These are phyloP conservation scores for Machimus atricapillus DNA, from an alignment of 2,888 invertebrate species.

Conservation along the genomic window DNA sequence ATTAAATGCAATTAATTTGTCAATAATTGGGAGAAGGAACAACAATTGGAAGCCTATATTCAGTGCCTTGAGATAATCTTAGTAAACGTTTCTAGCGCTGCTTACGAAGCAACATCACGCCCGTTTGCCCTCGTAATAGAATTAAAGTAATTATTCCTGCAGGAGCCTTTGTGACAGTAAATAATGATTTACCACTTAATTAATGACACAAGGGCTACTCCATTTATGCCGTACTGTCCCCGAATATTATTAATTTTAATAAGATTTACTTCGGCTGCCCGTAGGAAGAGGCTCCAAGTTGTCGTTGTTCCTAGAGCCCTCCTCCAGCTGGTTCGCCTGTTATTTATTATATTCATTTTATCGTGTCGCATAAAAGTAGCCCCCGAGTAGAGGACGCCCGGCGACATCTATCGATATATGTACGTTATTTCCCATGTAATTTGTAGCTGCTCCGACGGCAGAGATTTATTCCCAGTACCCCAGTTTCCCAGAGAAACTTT, in stretches of 20 bases:
- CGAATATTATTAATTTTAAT: slow-evolving; percentile 36
- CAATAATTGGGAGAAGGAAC: background rate
- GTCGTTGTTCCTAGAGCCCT: background rate
- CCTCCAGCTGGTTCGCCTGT: background rate
- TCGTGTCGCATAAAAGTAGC: slow-evolving; percentile 14
- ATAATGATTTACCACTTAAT: slow-evolving; percentile 35
- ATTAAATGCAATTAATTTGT: background rate
- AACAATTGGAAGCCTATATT: background rate
- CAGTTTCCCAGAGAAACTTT: background rate
- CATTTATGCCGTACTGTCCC: slow-evolving; percentile 12
- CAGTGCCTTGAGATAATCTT: background rate
- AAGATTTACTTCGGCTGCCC: slow-evolving; percentile 18
- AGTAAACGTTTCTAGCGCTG: background rate
- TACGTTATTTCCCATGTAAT: slow-evolving; percentile 14
- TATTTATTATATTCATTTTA: slow-evolving; percentile 36
- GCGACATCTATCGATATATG: slow-evolving; percentile 2
- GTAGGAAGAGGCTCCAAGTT: background rate
- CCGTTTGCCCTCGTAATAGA: slow-evolving; percentile 4
- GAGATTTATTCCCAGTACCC: background rate
- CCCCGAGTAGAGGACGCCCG: background rate
- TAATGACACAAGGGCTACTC: slow-evolving; percentile 7
- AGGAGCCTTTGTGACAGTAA: slow-evolving; percentile 26
- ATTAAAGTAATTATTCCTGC: slow-evolving; percentile 20
- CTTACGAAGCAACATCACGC: background rate
- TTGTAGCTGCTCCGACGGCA: background rate